Conservation (phyloP, 2,797 vertebrate species). For the Esox masquinongy region DNA sequence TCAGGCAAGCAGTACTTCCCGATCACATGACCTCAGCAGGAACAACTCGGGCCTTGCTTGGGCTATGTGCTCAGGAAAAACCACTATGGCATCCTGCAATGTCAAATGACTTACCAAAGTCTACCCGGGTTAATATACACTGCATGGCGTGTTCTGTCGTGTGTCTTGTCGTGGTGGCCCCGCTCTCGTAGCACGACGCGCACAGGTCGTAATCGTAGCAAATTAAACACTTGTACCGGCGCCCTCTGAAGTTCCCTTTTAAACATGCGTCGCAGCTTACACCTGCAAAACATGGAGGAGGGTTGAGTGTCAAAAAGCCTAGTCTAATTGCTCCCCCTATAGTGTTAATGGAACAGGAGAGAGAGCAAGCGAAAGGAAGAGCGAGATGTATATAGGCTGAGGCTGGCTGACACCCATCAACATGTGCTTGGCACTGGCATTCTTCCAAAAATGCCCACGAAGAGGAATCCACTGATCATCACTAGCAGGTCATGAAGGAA, state of each 20-base stretch:
- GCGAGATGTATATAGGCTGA: conserved; percentile 4
- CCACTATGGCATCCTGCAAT: too few species aligned
- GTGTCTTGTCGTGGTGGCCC: conserved; percentile 96
- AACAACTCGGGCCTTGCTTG: neutral
- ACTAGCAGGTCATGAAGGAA: conserved; percentile 26
- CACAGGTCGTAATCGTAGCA: conserved; percentile 99
- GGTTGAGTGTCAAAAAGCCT: conserved; percentile 3
- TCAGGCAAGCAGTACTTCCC: neutral
- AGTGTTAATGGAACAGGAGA: too few species aligned
- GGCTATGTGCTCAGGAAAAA: neutral
- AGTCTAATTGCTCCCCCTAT: neutral
- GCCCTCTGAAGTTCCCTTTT: conserved; percentile 98
- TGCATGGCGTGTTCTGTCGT: conserved; percentile 99
- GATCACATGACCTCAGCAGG: neutral
- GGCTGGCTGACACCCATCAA: conserved; percentile 35
- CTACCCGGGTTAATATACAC: conserved; percentile 99
- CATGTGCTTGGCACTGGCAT: conserved; percentile 57
- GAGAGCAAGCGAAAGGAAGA: too few species aligned
- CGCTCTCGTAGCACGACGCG: conserved; percentile 98
- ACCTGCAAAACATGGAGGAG: conserved; percentile 73
- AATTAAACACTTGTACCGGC: conserved; percentile 99
- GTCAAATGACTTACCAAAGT: conserved; percentile 87
- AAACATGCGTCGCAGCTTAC: conserved; percentile 99
- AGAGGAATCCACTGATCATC: conserved; percentile 43
- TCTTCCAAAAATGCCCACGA: conserved; percentile 45